phyloP scores from a whole-genome alignment of 2,113 vertebrate species.

The Globicephala melas region DNA sequence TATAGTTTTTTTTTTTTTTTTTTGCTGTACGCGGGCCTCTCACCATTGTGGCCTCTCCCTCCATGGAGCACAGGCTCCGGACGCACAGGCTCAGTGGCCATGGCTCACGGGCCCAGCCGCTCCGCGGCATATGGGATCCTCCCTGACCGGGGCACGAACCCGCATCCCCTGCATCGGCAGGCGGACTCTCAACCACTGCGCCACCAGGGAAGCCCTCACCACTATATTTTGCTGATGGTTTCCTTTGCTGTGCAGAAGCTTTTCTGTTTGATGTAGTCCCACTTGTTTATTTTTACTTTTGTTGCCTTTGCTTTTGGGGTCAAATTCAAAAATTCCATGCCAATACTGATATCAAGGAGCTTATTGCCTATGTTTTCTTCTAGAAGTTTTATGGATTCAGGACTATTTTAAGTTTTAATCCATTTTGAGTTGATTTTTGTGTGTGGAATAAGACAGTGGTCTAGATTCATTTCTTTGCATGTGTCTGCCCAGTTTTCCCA shows the following conservation, averaged over 20 bases:
- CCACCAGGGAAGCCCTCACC: neutral
- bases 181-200: too few relatives aligned
- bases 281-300: neutral
- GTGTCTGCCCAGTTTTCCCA: neutral
- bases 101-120: too few relatives aligned
- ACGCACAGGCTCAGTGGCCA: too few relatives aligned
- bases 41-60: too few relatives aligned
- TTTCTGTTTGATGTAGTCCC: neutral
- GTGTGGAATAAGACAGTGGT: neutral
- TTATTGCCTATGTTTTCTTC: neutral
- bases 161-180: too few relatives aligned
- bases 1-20: too few relatives aligned
- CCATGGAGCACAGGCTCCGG: too few relatives aligned
- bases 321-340: neutral
- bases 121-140: too few relatives aligned
- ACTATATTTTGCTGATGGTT: neutral
- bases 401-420: neutral
- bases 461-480: neutral
- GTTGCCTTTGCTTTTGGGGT: neutral
- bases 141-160: too few relatives aligned
- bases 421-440: neutral
- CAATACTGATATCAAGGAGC: neutral
- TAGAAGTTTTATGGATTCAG: neutral
- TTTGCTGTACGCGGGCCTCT: too few relatives aligned
- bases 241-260: neutral